A percentile compares a stretch with the other conserved stretches of the same genome.
These are phyloP conservation scores for Paratrypauchen microcephalus DNA, from an alignment of 2,797 vertebrate species.

Conservation along the genomic window DNA sequence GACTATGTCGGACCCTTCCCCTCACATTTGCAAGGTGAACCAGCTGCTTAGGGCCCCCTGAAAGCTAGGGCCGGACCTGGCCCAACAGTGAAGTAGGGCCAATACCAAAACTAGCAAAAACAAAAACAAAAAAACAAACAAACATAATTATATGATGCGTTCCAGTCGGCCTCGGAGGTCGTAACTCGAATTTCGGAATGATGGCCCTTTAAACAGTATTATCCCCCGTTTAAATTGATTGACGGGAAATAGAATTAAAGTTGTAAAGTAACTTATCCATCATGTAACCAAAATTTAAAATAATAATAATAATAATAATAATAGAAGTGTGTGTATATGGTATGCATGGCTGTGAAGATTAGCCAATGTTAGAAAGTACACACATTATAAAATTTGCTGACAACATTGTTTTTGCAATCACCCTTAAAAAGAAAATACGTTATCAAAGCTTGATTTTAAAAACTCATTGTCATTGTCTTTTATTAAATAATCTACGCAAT, in stretches of 20 bases:
- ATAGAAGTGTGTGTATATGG: not conserved
- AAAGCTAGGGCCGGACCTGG: no score
- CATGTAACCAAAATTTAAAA: fast-evolving
- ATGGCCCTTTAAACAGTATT: not conserved
- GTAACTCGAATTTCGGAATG: no score
- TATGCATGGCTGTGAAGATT: not conserved
- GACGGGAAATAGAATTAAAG: fast-evolving
- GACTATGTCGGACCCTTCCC: not conserved
- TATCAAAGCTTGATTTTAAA: not conserved
- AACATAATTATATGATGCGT: no score
- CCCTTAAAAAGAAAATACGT: not conserved
- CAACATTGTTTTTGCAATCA: not conserved
- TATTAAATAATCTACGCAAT: not conserved
- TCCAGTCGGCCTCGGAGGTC: no score
- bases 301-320: fast-evolving
- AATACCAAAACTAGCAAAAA: not conserved
- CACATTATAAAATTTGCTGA: not conserved
- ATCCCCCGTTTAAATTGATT: not conserved
- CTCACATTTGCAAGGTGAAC: not conserved
- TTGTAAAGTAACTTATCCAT: not conserved
- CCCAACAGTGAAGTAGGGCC: not conserved
- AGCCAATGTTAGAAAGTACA: conserved; percentile 46
- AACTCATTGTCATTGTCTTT: not conserved
- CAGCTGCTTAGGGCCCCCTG: no score
- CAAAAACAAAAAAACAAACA: no score